phyloP scores from a whole-genome alignment of 2,113 vertebrate genomes.

The Brachyhypopomus occidentalis region DNA sequence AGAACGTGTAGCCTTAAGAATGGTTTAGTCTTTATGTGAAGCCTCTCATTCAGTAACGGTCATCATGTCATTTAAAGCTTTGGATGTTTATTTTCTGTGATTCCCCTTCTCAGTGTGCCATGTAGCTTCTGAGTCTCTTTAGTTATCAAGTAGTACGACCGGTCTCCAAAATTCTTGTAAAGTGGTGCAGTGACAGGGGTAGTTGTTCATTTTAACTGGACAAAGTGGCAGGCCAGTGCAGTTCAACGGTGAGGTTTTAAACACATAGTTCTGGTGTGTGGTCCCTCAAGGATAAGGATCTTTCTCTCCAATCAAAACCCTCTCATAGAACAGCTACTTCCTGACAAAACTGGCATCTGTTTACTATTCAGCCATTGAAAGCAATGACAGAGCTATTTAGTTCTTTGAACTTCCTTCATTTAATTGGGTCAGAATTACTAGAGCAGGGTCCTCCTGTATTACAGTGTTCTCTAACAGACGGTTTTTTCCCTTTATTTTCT shows the following conservation, averaged over 20 bases:
- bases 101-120: background rate
- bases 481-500: background rate
- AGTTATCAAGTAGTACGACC: background rate
- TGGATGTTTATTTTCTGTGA: background rate
- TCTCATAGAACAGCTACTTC: slow-evolving; percentile 28
- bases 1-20: slow-evolving; percentile 12
- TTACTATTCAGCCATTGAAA: slow-evolving; percentile 32
- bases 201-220: slow-evolving; percentile 21
- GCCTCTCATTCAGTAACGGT: background rate
- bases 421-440: slow-evolving; percentile 12
- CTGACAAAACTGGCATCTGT: slow-evolving; percentile 30
- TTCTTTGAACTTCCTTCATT: slow-evolving; percentile 18
- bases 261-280: slow-evolving; percentile 4
- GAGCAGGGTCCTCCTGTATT: slow-evolving; percentile 1
- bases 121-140: slow-evolving; percentile 11
- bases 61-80: background rate
- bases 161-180: slow-evolving; percentile 11
- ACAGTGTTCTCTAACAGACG: slow-evolving; percentile 10
- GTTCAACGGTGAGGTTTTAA: background rate
- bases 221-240: background rate
- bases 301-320: slow-evolving; percentile 19
- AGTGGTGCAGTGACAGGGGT: slow-evolving; percentile 7
- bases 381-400: slow-evolving; percentile 7
- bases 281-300: slow-evolving; percentile 4
- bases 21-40: slow-evolving; percentile 1